Conservation (phyloP, 2,797 vertebrate species). For the Pipistrellus pipistrellus region DNA sequence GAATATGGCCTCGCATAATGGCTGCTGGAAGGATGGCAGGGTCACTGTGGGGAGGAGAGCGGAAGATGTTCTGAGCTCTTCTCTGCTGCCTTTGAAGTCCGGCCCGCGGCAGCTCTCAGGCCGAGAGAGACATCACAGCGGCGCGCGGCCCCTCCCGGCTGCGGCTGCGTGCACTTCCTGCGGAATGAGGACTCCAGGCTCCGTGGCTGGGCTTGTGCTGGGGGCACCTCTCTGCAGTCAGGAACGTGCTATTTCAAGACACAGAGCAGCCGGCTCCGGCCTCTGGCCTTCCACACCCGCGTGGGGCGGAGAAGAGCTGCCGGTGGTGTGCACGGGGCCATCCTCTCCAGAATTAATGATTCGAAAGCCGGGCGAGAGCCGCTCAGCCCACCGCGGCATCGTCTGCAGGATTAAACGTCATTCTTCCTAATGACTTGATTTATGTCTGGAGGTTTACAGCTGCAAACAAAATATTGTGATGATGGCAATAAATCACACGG, state of each 20-base stretch:
- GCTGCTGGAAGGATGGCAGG: background rate
- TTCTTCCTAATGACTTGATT: conserved; percentile 83
- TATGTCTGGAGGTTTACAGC: conserved; percentile 79
- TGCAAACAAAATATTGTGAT: conserved; percentile 83
- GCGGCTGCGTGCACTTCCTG: background rate
- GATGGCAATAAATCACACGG: conserved; percentile 73
- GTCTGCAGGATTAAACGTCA: conserved; percentile 82
- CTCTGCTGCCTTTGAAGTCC: conserved; percentile 64
- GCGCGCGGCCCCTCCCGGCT: background rate
- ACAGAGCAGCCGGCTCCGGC: background rate
- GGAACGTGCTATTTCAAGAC: background rate
- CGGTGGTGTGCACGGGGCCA: background rate
- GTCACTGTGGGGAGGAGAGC: background rate
- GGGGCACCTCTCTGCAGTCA: background rate
- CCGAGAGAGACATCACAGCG: accelerated
- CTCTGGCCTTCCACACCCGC: background rate
- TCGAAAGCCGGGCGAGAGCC: conserved; percentile 35
- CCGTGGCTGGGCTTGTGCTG: accelerated
- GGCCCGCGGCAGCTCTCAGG: conserved; percentile 13
- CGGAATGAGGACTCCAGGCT: background rate
- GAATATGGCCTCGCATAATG: background rate
- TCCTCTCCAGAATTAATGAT: conserved; percentile 67
- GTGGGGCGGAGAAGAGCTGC: background rate
- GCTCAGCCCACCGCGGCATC: conserved; percentile 74
- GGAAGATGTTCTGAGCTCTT: conserved; percentile 26